Percentiles rank a stretch among this genome's conserved stretches.
Evolutionary conservation across 1,140 invertebrate genomes (phyloP).

Genomic region (Andrena cerasifolii): DNA sequence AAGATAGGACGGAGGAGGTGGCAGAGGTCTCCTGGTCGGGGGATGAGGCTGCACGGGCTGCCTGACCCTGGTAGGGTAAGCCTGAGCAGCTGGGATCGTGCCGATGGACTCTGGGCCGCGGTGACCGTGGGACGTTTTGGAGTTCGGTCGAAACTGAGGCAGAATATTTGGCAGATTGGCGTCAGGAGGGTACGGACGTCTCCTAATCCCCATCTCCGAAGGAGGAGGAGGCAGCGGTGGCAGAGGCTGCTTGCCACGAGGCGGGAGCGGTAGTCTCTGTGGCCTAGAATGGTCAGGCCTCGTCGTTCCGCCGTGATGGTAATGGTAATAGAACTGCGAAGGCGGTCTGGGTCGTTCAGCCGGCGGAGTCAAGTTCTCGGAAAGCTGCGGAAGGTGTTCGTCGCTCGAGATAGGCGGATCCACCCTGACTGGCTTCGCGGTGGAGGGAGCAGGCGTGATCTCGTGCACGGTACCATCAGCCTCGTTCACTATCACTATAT

Average conservation of each 20-base stretch:
- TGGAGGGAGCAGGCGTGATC: slow-evolving; percentile 19
- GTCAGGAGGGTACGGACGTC: slow-evolving; percentile 77
- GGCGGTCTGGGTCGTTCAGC: slow-evolving; percentile 70
- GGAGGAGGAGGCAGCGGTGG: slow-evolving; percentile 35
- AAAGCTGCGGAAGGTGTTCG: slow-evolving; percentile 67
- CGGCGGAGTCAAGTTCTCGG: slow-evolving; percentile 78
- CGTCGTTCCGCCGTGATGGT: slow-evolving; percentile 48
- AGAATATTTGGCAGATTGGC: slow-evolving; percentile 86
- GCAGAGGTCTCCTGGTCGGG: slow-evolving; percentile 62
- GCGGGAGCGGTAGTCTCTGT: slow-evolving; percentile 68
- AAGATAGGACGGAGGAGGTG: slow-evolving; percentile 66
- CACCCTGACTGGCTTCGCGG: slow-evolving; percentile 19
- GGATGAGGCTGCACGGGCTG: slow-evolving; percentile 52
- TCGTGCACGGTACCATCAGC: slow-evolving; percentile 74
- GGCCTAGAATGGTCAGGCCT: slow-evolving; percentile 62
- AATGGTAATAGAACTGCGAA: slow-evolving; percentile 71
- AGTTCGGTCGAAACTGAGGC: slow-evolving; percentile 88
- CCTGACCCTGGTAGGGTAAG: slow-evolving; percentile 54
- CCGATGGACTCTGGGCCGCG: slow-evolving; percentile 77
- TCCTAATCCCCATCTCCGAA: slow-evolving; percentile 74
- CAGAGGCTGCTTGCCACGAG: slow-evolving; percentile 62
- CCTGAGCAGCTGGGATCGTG: slow-evolving; percentile 73
- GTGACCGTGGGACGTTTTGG: slow-evolving; percentile 84
- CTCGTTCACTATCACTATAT: slow-evolving; percentile 76
- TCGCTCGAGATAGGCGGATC: slow-evolving; percentile 53